A percentile compares a stretch with the other conserved stretches of the same genome.
Evolutionary conservation across 2,888 invertebrate genomes (phyloP).

Genomic region (Nebria brevicollis): DNA sequence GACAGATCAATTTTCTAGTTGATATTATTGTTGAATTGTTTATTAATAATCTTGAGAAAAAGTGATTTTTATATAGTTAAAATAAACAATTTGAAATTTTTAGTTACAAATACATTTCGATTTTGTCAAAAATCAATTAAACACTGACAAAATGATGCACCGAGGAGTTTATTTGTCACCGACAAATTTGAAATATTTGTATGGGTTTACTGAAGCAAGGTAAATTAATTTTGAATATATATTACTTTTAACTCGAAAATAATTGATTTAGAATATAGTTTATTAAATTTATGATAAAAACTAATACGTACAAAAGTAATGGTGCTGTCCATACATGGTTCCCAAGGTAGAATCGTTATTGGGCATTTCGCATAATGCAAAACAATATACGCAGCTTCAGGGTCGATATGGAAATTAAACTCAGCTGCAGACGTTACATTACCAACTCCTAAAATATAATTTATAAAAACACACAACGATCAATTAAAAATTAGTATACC

Average conservation of each 20-base stretch:
- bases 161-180: background rate
- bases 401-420: slow-evolving; percentile 81
- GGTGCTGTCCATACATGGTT: slow-evolving; percentile 65
- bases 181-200: background rate
- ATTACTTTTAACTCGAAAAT: too few species aligned
- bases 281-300: slow-evolving; percentile 15
- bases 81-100: too few species aligned
- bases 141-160: background rate
- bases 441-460: slow-evolving; percentile 64
- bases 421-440: slow-evolving; percentile 74
- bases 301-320: slow-evolving; percentile 59
- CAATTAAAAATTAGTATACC: slow-evolving; percentile 62
- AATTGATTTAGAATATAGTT: background rate
- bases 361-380: slow-evolving; percentile 69
- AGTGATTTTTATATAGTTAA: background rate
- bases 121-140: background rate
- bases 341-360: slow-evolving; percentile 76
- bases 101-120: background rate
- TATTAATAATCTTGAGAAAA: too few species aligned
- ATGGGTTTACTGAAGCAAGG: background rate
- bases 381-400: slow-evolving; percentile 81
- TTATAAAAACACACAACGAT: background rate
- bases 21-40: too few species aligned
- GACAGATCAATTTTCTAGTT: too few species aligned
- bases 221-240: background rate